Conservation (phyloP, 2,888 invertebrate genomes). For the Seira ritae region DNA sequence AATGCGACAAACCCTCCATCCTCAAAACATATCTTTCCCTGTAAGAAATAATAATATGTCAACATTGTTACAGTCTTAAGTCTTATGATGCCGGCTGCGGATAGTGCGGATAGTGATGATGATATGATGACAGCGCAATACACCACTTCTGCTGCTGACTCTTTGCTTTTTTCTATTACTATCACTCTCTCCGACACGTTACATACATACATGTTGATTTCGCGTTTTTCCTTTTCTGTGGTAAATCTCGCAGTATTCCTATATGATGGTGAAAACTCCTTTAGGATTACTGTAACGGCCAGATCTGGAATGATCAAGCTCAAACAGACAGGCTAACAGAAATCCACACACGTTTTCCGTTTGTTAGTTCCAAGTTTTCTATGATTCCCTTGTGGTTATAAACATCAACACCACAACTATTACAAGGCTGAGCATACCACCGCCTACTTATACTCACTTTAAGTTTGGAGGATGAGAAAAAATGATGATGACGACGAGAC, state of each 20-base stretch:
- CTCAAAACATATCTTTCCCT: background rate
- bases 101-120: background rate
- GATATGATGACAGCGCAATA: background rate
- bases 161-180: background rate
- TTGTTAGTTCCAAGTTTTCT: background rate
- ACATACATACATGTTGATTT: background rate
- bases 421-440: background rate
- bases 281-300: background rate
- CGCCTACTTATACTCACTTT: too few relatives aligned
- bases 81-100: too few relatives aligned
- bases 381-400: background rate
- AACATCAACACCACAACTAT: conserved; percentile 3
- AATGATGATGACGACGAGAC: background rate
- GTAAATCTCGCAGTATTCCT: background rate
- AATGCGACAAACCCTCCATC: background rate
- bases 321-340: background rate
- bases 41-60: background rate
- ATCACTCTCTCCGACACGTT: background rate
- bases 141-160: background rate
- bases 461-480: background rate
- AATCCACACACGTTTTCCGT: background rate
- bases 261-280: background rate
- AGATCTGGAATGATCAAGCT: background rate
- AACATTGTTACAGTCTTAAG: too few relatives aligned
- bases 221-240: background rate